Evolutionary conservation across 2,888 invertebrate species (phyloP).

Genomic region (Hydropsyche betteni): DNA sequence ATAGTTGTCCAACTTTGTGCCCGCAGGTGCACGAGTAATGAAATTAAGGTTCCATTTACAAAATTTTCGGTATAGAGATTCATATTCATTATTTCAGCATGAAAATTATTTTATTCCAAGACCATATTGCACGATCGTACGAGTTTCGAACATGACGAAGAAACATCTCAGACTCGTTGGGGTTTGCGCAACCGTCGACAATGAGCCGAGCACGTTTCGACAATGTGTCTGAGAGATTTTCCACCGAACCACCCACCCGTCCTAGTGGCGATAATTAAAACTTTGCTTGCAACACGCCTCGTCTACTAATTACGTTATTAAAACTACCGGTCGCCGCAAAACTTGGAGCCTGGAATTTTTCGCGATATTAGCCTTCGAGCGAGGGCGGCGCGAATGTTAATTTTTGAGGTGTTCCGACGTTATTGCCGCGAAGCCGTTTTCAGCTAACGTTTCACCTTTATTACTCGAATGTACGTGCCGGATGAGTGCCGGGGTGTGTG

Average conservation of each 20-base stretch:
- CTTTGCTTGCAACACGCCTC: conserved; percentile 41
- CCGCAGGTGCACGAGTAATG: too few species aligned
- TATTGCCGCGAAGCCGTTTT: too few species aligned
- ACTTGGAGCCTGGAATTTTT: conserved; percentile 6
- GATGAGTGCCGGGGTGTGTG: not conserved
- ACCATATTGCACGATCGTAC: not conserved
- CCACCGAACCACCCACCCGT: not conserved
- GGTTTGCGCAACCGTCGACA: conserved; percentile 21
- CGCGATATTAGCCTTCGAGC: not conserved
- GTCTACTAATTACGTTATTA: conserved; percentile 45
- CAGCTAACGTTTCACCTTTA: not conserved
- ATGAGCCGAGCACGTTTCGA: conserved; percentile 35
- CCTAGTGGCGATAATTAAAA: conserved; percentile 44
- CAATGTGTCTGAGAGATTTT: conserved; percentile 14
- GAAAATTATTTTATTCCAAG: too few species aligned
- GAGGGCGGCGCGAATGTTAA: conserved; percentile 2
- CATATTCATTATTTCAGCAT: too few species aligned
- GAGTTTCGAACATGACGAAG: too few species aligned
- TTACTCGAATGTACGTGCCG: not conserved
- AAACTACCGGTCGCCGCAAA: conserved; percentile 32
- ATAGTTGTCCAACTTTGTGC: too few species aligned
- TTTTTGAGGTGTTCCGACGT: not conserved
- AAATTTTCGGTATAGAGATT: too few species aligned
- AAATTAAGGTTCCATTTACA: too few species aligned
- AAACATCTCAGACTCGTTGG: not conserved